A percentile compares a stretch with the other conserved stretches of the same genome.
phyloP scores from a whole-genome alignment of 1,140 invertebrate species.

The Heliconius melpomene region DNA sequence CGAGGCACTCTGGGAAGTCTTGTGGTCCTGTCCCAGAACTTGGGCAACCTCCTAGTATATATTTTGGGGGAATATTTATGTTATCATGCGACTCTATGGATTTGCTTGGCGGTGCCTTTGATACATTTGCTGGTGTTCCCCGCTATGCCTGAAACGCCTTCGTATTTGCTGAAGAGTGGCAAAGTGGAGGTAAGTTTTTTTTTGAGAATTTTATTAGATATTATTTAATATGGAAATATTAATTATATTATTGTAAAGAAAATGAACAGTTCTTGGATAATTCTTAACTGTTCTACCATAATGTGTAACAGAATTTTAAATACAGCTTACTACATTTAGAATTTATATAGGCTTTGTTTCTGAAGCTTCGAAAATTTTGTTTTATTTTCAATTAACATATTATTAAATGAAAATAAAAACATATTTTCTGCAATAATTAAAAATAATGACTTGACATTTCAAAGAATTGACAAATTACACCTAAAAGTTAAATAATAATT shows the following conservation, averaged over 20 bases:
- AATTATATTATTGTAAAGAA: too few relatives aligned
- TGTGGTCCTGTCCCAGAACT: slow-evolving; percentile 66
- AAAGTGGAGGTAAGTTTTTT: slow-evolving; percentile 61
- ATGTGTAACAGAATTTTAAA: too few relatives aligned
- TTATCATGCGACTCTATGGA: slow-evolving; percentile 65
- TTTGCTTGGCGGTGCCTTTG: slow-evolving; percentile 62
- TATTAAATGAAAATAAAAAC: neutral
- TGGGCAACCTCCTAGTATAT: slow-evolving; percentile 68
- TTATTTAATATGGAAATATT: too few relatives aligned
- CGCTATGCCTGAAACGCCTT: slow-evolving; percentile 70
- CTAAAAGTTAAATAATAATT: neutral
- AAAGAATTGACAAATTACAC: neutral
- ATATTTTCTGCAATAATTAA: neutral
- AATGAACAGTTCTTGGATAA: too few relatives aligned
- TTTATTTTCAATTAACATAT: neutral
- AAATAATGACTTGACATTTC: neutral
- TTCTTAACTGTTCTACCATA: too few relatives aligned
- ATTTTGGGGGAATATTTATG: slow-evolving; percentile 66
- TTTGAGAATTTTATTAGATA: too few relatives aligned
- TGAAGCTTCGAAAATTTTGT: too few relatives aligned
- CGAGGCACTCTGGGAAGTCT: slow-evolving; percentile 65
- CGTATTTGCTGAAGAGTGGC: slow-evolving; percentile 66
- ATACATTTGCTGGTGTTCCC: slow-evolving; percentile 63
- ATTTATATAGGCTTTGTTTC: too few relatives aligned
- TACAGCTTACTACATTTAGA: too few relatives aligned